Percentiles rank a stretch among this genome's conserved stretches.
These are phyloP conservation scores for Trididemnum miniatum DNA, from an alignment of 23 tunicate species.

Conservation along the genomic window DNA sequence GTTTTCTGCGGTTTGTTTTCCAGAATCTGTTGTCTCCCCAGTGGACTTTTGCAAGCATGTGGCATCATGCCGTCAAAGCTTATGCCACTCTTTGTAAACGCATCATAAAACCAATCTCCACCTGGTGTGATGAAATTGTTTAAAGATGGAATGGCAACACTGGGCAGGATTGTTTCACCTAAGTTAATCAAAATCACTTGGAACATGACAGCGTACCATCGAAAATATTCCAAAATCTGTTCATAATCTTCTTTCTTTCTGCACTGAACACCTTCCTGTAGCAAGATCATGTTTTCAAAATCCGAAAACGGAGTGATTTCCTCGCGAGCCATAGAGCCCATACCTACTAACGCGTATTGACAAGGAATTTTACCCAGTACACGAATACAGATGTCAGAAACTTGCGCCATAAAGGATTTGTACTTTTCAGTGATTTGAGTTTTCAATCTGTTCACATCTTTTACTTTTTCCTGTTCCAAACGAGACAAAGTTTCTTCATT, in stretches of 20 bases:
- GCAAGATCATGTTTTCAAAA: slow-evolving; percentile 27
- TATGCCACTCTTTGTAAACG: slow-evolving; percentile 32
- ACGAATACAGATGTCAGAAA: slow-evolving; percentile 24
- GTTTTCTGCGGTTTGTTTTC: slow-evolving; percentile 14
- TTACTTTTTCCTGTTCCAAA: background rate
- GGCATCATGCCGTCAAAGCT: slow-evolving; percentile 49
- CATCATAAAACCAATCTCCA: slow-evolving; percentile 47
- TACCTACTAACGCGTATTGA: slow-evolving; percentile 16
- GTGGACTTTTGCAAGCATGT: slow-evolving; percentile 41
- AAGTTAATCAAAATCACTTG: slow-evolving; percentile 40
- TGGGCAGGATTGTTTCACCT: slow-evolving; percentile 33
- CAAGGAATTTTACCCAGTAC: slow-evolving; percentile 43
- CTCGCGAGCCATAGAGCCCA: slow-evolving; percentile 41
- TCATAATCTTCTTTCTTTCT: slow-evolving; percentile 24
- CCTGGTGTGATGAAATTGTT: background rate
- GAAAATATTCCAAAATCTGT: slow-evolving; percentile 42
- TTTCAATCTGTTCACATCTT: background rate
- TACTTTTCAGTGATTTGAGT: slow-evolving; percentile 23
- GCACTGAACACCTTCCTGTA: slow-evolving; percentile 27
- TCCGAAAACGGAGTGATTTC: slow-evolving; percentile 48
- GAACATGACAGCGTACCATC: slow-evolving; percentile 47
- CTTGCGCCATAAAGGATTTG: slow-evolving; percentile 18
- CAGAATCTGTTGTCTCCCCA: slow-evolving; percentile 28
- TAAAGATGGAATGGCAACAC: slow-evolving; percentile 17
- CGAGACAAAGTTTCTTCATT: background rate